Evolutionary conservation across 2,888 invertebrate species (phyloP).

Genomic region (Megalurothrips usitatus): DNA sequence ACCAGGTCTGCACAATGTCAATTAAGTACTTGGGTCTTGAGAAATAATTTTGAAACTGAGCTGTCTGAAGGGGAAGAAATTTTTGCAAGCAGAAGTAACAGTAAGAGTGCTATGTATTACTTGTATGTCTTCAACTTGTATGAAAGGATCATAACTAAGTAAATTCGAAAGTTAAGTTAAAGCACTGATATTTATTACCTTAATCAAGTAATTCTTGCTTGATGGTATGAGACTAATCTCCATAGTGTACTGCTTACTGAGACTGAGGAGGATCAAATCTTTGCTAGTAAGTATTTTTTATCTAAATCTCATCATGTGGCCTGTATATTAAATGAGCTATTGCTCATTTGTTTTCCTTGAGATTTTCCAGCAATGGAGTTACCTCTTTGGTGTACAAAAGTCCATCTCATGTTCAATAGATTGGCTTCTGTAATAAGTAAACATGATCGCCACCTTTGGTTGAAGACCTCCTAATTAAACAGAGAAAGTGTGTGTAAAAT

Average conservation of each 20-base stretch:
- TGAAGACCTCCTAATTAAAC: background rate
- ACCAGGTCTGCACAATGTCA: background rate
- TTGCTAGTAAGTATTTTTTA: conserved; percentile 25
- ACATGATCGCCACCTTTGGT: background rate
- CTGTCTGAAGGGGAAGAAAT: background rate
- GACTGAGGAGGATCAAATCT: conserved; percentile 24
- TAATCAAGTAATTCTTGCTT: conserved; percentile 20
- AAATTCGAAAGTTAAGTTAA: conserved; percentile 17
- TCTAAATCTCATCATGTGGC: background rate
- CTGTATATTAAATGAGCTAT: conserved; percentile 11
- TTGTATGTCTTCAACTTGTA: background rate
- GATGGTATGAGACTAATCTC: conserved; percentile 25
- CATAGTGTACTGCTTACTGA: conserved; percentile 21
- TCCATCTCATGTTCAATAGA: background rate
- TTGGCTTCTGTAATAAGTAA: background rate
- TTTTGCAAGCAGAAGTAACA: background rate
- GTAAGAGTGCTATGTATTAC: background rate
- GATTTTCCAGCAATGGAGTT: background rate
- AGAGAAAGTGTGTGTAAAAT: background rate
- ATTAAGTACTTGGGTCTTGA: background rate
- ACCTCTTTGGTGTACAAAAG: background rate
- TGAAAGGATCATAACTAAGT: background rate
- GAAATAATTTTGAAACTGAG: background rate
- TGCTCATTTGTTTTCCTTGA: background rate
- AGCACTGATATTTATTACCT: conserved; percentile 24